Conservation (phyloP, 2,797 vertebrate genomes). For the Oophaga sylvatica region DNA sequence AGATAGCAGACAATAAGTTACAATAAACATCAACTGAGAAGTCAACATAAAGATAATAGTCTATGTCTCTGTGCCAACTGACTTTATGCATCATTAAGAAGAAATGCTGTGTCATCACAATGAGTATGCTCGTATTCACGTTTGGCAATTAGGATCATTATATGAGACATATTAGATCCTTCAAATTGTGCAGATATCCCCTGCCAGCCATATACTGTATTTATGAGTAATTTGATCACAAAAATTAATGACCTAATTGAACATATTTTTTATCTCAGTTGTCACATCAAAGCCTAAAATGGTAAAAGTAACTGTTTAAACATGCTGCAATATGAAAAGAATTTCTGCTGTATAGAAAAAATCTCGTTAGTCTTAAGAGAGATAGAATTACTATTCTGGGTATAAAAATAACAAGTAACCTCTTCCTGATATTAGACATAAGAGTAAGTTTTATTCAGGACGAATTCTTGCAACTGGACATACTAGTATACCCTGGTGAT, state of each 20-base stretch:
- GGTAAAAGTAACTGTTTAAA: neutral
- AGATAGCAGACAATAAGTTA: too few species aligned
- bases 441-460: too few species aligned
- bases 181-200: neutral
- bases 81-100: too few species aligned
- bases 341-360: neutral
- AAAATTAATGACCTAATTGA: neutral
- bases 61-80: too few species aligned
- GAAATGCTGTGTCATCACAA: neutral
- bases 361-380: neutral
- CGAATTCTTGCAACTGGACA: too few species aligned
- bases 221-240: neutral
- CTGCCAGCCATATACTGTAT: constrained; percentile 1
- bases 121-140: neutral
- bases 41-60: too few species aligned
- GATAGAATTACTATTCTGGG: neutral
- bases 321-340: neutral
- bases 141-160: neutral
- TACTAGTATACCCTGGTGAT: too few species aligned
- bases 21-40: too few species aligned
- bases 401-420: too few species aligned
- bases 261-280: constrained; percentile 14
- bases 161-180: neutral
- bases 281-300: neutral
- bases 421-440: too few species aligned